Percentiles rank a stretch among this genome's conserved stretches.
Evolutionary conservation across 2,113 vertebrate genomes (phyloP).

Genomic region (Trogon melanurus): DNA sequence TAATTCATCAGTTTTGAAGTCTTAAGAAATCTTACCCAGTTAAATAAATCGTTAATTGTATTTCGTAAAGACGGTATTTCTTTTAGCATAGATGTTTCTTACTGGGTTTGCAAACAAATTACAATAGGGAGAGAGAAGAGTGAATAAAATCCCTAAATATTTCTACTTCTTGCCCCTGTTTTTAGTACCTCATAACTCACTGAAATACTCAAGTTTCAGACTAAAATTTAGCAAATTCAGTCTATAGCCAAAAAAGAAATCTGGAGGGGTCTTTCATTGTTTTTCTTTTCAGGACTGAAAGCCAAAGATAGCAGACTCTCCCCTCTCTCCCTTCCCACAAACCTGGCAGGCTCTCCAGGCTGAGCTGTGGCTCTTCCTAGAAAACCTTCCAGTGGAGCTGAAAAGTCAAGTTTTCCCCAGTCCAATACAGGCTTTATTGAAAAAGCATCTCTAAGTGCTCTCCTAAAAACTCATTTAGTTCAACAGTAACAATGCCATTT

Average conservation of each 20-base stretch:
- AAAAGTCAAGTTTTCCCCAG: not conserved
- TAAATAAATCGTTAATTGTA: not conserved
- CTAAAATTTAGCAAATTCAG: not conserved
- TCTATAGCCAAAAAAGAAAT: not conserved
- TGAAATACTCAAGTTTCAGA: not conserved
- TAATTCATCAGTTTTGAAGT: not conserved
- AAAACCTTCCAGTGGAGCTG: not conserved
- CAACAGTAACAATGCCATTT: not conserved
- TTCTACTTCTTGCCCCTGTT: not conserved
- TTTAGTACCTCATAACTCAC: not conserved
- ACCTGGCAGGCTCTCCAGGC: not conserved
- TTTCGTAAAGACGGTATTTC: not conserved
- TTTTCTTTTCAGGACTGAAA: not conserved
- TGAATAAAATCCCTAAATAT: not conserved
- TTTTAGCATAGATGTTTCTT: not conserved
- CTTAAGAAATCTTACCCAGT: not conserved
- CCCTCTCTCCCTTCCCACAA: not conserved
- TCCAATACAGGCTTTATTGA: not conserved
- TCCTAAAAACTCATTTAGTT: slow-evolving; percentile 14
- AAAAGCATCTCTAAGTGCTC: not conserved
- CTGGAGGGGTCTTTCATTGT: not conserved
- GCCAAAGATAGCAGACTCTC: not conserved
- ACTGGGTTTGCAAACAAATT: not conserved
- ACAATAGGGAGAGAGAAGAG: not conserved
- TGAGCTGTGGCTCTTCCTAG: not conserved